Evolutionary conservation across 2,797 vertebrate genomes (phyloP).

Genomic region (Neosilurus hyrtlii): DNA sequence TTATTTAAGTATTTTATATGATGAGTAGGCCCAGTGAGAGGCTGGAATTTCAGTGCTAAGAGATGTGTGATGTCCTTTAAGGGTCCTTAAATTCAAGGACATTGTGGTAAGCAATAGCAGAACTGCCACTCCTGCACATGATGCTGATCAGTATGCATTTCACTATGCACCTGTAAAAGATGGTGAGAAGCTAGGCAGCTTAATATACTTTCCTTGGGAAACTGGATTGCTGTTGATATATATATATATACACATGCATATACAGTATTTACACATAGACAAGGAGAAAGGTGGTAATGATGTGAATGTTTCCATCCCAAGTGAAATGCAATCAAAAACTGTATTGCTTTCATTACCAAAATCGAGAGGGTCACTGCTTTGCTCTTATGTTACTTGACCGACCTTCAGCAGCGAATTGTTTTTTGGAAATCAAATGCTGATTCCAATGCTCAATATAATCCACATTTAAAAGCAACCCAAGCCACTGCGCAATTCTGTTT

Average conservation of each 20-base stretch:
- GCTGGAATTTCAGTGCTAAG: background rate
- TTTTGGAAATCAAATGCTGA: conserved; percentile 3
- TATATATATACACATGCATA: too few relatives aligned
- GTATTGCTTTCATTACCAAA: conserved; percentile 13
- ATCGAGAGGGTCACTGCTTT: background rate
- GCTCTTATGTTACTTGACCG: background rate
- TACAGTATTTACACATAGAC: too few relatives aligned
- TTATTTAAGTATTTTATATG: background rate
- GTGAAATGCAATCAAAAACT: conserved; percentile 1
- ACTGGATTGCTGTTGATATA: background rate
- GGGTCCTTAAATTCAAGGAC: background rate
- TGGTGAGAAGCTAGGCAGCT: conserved; percentile 4
- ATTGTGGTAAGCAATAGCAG: background rate
- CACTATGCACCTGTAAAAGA: background rate
- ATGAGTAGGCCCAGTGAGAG: background rate
- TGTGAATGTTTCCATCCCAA: too few relatives aligned
- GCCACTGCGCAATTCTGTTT: conserved; percentile 8
- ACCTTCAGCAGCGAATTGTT: background rate
- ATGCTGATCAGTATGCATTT: conserved; percentile 15
- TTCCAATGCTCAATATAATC: conserved; percentile 14
- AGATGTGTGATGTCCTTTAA: background rate
- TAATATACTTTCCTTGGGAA: conserved; percentile 3
- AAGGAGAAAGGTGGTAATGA: background rate
- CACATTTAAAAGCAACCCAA: conserved; percentile 15
- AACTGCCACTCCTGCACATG: background rate